Conservation (phyloP, 2,888 invertebrate genomes). For the Patella depressa region DNA sequence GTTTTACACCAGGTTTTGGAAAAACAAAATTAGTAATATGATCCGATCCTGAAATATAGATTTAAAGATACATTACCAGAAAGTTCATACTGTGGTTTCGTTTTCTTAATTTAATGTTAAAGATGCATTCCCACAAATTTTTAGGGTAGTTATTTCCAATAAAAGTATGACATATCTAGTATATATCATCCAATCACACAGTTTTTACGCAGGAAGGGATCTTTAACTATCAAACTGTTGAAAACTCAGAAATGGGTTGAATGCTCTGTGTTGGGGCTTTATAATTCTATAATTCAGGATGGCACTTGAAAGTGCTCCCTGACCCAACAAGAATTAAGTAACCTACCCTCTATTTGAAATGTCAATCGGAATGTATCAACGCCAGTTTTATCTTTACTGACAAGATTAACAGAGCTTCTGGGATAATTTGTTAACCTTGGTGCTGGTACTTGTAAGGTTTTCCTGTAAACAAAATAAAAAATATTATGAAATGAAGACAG, state of each 20-base stretch:
- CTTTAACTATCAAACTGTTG: neutral
- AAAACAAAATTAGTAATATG: slow-evolving; percentile 80
- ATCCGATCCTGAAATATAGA: slow-evolving; percentile 75
- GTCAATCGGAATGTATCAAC: slow-evolving; percentile 39
- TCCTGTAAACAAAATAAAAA: slow-evolving; percentile 62
- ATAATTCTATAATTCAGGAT: no score
- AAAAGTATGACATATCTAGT: no score
- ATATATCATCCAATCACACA: no score
- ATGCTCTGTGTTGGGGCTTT: no score
- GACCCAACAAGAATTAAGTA: neutral
- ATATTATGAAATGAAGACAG: no score
- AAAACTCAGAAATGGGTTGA: neutral
- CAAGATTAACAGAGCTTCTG: slow-evolving; percentile 54
- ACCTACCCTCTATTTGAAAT: slow-evolving; percentile 62
- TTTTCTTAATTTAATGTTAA: no score
- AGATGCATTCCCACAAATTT: no score
- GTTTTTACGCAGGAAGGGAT: no score
- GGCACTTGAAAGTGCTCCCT: neutral
- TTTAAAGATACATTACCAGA: no score
- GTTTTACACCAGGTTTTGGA: slow-evolving; percentile 75
- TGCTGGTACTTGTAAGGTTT: slow-evolving; percentile 77
- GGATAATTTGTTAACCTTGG: slow-evolving; percentile 74
- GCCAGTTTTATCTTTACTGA: slow-evolving; percentile 36
- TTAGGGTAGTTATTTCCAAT: no score
- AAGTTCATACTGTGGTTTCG: neutral